Evolutionary conservation across 2,113 vertebrate species (phyloP).

Genomic region (Anguilla japonica): DNA sequence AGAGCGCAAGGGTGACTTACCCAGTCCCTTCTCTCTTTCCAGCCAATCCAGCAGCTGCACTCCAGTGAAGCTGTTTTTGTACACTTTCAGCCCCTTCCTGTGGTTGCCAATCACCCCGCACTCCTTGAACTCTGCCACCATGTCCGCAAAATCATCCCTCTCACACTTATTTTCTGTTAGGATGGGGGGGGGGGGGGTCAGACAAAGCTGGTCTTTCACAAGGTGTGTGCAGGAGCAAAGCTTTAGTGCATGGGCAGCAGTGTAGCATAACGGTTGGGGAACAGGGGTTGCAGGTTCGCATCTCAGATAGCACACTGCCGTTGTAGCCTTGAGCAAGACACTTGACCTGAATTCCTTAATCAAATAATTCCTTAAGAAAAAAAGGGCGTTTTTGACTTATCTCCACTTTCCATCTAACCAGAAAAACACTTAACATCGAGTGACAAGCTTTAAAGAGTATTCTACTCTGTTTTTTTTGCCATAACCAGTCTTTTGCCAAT

Average conservation of each 20-base stretch:
- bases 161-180: constrained; percentile 65
- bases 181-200: background rate
- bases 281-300: too few species aligned
- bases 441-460: background rate
- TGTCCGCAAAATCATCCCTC: constrained; percentile 62
- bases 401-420: background rate
- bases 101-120: constrained; percentile 59
- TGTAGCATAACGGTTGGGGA: background rate
- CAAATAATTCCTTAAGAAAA: background rate
- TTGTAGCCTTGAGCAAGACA: too few species aligned
- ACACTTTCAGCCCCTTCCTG: constrained; percentile 58
- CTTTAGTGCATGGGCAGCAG: constrained; percentile 15
- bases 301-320: too few species aligned
- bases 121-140: constrained; percentile 63
- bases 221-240: constrained; percentile 24
- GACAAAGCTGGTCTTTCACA: background rate
- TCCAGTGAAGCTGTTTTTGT: constrained; percentile 66
- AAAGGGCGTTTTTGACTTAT: background rate
- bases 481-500: background rate
- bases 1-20: constrained; percentile 47
- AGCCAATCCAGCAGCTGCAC: constrained; percentile 64
- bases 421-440: background rate
- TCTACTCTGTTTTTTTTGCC: background rate
- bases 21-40: constrained; percentile 57
- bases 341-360: background rate